These are phyloP conservation scores for Dolichopus griseipennis DNA, from an alignment of 2,888 invertebrate species.

Conservation along the genomic window DNA sequence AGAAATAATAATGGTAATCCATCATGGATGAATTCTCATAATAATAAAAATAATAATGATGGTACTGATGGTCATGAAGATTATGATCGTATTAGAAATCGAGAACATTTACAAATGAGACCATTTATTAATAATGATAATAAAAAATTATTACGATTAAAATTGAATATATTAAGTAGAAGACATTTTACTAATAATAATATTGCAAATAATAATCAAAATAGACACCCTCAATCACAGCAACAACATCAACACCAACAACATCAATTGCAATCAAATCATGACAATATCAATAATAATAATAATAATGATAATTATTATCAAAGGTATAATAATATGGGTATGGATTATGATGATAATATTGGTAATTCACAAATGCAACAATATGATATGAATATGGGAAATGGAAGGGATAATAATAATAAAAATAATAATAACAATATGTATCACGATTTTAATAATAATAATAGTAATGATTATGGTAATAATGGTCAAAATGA, in stretches of 20 bases:
- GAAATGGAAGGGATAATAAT: constrained; percentile 11
- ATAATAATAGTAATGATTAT: constrained; percentile 12
- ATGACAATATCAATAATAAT: neutral
- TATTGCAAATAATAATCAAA: constrained; percentile 23
- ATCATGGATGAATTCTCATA: constrained; percentile 18
- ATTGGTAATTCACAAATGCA: neutral
- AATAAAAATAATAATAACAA: constrained; percentile 8
- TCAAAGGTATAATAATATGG: neutral
- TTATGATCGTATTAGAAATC: constrained; percentile 7
- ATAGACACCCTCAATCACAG: no score
- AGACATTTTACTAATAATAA: constrained; percentile 11
- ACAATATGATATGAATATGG: constrained; percentile 6
- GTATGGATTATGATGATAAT: constrained; percentile 2
- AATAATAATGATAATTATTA: no score
- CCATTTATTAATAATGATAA: no score
- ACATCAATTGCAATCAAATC: constrained; percentile 14
- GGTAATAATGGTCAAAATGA: constrained; percentile 11
- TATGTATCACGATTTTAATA: constrained; percentile 8
- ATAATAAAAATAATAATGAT: constrained; percentile 15
- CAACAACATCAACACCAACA: constrained; percentile 23
- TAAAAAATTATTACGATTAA: neutral
- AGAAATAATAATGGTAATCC: constrained; percentile 14
- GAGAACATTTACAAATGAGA: constrained; percentile 10
- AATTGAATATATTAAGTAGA: constrained; percentile 5
- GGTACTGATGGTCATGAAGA: constrained; percentile 9